Percentiles rank a stretch among this genome's conserved stretches.
Evolutionary conservation across 2,113 vertebrate species (phyloP).

Genomic region (Xyliphius kryptos): DNA sequence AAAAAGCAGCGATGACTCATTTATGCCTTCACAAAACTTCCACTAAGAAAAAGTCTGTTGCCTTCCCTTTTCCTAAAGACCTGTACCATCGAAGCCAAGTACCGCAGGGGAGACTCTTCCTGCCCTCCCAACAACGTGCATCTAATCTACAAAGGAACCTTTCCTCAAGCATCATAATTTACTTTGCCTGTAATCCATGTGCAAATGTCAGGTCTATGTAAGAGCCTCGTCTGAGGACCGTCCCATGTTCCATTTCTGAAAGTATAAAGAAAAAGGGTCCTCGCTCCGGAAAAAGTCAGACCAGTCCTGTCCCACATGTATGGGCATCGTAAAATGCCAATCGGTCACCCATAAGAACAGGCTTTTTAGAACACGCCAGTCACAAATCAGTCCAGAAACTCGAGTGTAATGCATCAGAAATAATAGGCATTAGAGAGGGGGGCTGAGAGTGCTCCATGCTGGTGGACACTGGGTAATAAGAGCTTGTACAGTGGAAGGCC

Average conservation of each 20-base stretch:
- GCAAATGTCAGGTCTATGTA: conserved; percentile 59
- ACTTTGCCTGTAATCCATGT: conserved; percentile 49
- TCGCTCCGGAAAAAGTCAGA: neutral
- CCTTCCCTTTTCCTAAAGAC: too few species aligned
- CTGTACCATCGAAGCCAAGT: conserved; percentile 38
- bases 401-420: conserved; percentile 21
- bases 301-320: neutral
- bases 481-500: neutral
- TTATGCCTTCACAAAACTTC: too few species aligned
- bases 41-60: too few species aligned
- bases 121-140: conserved; percentile 24
- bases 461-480: neutral
- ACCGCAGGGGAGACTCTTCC: conserved; percentile 20
- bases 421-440: conserved; percentile 19
- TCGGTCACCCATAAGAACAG: neutral
- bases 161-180: conserved; percentile 43
- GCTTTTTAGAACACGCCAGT: conserved; percentile 5
- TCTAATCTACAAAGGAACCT: conserved; percentile 54
- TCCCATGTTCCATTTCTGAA: conserved; percentile 16
- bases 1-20: neutral
- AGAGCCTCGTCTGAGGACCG: conserved; percentile 47
- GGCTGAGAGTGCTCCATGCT: neutral
- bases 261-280: conserved; percentile 7
- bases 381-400: neutral
- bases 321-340: neutral